Evolutionary conservation across 2,113 vertebrate genomes (phyloP), one percentile per base, ranked within the genome.

Genomic region (Hippocampus guttulatus): DNA sequence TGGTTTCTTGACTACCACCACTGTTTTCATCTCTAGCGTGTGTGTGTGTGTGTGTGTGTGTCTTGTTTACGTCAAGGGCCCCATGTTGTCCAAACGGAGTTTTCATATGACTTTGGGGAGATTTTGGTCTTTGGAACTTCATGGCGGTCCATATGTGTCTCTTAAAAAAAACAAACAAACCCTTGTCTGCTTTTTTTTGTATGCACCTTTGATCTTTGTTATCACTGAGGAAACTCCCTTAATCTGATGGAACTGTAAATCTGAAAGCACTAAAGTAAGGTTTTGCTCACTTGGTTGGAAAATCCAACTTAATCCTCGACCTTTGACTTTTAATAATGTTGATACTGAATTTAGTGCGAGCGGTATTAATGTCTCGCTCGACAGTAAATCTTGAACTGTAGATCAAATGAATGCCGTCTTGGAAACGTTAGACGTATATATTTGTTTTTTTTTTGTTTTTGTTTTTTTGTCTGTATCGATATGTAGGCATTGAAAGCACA

Each of bases 221-320:
- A 40, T 72, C 68, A 38, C 67, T 81, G 64, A 47, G 45, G 76
- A 51, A 68, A 64, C 25, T 18, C 69, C 73, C 38, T 79, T 71
- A 62, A 84, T 80, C 67, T 55, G 57, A 70, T 81, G 77, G 75
- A 52, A 66, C 16, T 72, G 61, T 49, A 62, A 80, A 64, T 78
- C 78, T 55, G 57, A 4, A 54, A 75, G 78, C 76, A 84, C 80
- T 84, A 80, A 84, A 70, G 70, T 23, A 55, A 16, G 41, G 61
- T 70, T 82, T 83, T 69, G 69, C 75, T 75, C 77, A 71, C 66
- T 79, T 38, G 25, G 72, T 69, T 40, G 40, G 23, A 79, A 81
- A 77, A 73, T 78, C 73, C n/a, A 1, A 75, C 61, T 64, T 83
- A 84, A 81, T 80, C 81, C 71, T 64, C 23, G 21, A 23, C 10